Evolutionary conservation across 2,113 vertebrate genomes (phyloP).

Genomic region (Osmerus eperlanus): DNA sequence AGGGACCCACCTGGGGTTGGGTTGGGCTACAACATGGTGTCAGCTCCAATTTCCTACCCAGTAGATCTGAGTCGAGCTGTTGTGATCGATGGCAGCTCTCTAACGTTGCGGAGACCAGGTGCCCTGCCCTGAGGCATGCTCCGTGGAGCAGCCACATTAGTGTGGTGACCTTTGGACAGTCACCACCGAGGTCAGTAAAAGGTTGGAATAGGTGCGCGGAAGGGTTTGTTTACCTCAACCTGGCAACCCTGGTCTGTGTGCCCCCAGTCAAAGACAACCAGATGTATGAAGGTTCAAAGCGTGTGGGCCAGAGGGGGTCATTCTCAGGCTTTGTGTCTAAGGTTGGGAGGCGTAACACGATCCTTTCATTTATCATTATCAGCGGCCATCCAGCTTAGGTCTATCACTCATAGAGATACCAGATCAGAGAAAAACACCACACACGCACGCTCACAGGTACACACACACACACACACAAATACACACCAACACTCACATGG

Average conservation of each 20-base stretch:
- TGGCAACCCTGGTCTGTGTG: constrained; percentile 38
- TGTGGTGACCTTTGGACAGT: constrained; percentile 38
- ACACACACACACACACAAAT: constrained; percentile 12
- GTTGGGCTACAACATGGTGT: constrained; percentile 38
- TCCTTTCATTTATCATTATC: constrained; percentile 45
- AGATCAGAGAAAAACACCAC: background rate
- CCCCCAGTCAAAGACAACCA: constrained; percentile 51
- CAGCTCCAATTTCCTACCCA: constrained; percentile 44
- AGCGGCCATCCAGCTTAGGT: background rate
- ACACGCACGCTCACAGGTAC: constrained; percentile 20
- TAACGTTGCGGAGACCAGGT: constrained; percentile 9
- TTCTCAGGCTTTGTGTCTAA: constrained; percentile 13
- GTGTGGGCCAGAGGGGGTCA: constrained; percentile 29
- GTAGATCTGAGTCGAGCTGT: constrained; percentile 15
- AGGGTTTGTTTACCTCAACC: constrained; percentile 33
- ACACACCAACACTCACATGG: background rate
- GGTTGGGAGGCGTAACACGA: constrained; percentile 37
- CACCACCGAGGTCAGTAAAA: constrained; percentile 29
- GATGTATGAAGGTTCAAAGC: constrained; percentile 66
- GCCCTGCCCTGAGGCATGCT: constrained; percentile 19
- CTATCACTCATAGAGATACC: background rate
- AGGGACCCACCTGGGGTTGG: constrained; percentile 22
- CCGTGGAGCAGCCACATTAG: constrained; percentile 25
- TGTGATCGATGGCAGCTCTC: constrained; percentile 20
- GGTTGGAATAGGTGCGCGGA: constrained; percentile 30